Conservation (phyloP, 2,888 invertebrate genomes). For the Oscheius sp. region DNA sequence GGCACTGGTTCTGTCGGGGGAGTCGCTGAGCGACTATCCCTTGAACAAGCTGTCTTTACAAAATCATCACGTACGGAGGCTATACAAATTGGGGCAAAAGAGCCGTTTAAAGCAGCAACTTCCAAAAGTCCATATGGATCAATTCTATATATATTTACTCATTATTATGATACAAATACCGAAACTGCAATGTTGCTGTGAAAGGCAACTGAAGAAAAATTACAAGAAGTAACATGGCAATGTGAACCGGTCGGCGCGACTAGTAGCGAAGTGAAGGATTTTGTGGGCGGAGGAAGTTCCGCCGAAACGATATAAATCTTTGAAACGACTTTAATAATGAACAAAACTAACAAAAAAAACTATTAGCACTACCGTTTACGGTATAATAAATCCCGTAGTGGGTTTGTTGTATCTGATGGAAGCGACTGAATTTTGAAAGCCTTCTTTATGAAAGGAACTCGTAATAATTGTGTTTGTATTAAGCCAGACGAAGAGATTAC, state of each 20-base stretch:
- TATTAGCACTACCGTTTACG: background rate
- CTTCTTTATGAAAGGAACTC: slow-evolving; percentile 60
- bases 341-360: background rate
- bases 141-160: background rate
- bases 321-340: background rate
- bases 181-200: background rate
- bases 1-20: background rate
- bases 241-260: slow-evolving; percentile 13
- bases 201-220: slow-evolving; percentile 1
- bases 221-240: slow-evolving; percentile 19
- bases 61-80: slow-evolving; percentile 8
- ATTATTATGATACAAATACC: background rate
- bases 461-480: slow-evolving; percentile 57
- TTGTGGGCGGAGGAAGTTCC: slow-evolving; percentile 16
- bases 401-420: slow-evolving; percentile 63
- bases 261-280: slow-evolving; percentile 16
- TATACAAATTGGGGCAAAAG: slow-evolving; percentile 5
- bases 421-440: slow-evolving; percentile 60
- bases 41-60: slow-evolving; percentile 1
- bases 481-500: slow-evolving; percentile 59
- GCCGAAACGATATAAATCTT: background rate
- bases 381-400: slow-evolving; percentile 62
- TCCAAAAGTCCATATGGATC: background rate
- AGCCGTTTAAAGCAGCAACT: slow-evolving; percentile 7
- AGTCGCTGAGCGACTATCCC: background rate